Base-by-base conservation (phyloP, 2,797 vertebrate genomes). In the Erithacus rubecula region DNA sequence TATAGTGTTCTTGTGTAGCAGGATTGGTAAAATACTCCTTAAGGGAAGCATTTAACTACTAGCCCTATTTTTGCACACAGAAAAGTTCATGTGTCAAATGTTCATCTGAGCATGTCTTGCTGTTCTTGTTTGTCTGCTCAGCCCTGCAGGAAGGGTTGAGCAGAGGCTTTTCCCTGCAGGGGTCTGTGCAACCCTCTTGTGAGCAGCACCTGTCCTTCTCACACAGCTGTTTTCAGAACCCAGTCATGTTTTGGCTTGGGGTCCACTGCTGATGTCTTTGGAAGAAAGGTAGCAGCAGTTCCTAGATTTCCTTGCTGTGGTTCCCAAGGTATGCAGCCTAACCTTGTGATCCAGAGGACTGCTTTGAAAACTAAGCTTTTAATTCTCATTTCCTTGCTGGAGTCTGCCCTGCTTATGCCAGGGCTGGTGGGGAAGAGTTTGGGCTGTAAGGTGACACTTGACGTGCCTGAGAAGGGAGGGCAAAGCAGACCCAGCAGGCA, bases 141-240 rank as follows among this genome's bases (percentile, higher is more conserved):
- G 53, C n/a, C 27, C 52, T 8, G 19, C 32, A 30, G 68, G 41
- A 90, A 37, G 44, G 32, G 11, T 63, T 47, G 47, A 29, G 19
- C 22, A 64, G 63, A 65, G 51, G 11, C 34, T 55, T 12, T 44
- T 91, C 4, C 14, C 64, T 65, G 39, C 51, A 37, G 32, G 14
- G 21, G 8, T 62, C 27, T 82, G 21, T 71, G 29, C 23, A 34
- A 5, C 32, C 12, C 27, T 52, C 32, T 59, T 59, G 43, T 14
- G 44, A 86, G 58, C 41, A 47, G 26, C 47, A 87, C 23, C 47
- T 59, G 23, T 37, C 47, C 27, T 41, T 34, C 26, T 86, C 10
- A 1, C 0, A 0, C 4, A 15, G 46, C 9, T 75, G 43, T 34
- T 83, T 55, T 53, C 46, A 76, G 44, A 70, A 30, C 27, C 10